Evolutionary conservation across 2,888 invertebrate species (phyloP), one percentile per base, ranked within the genome.

Genomic region (Belgica antarctica): DNA sequence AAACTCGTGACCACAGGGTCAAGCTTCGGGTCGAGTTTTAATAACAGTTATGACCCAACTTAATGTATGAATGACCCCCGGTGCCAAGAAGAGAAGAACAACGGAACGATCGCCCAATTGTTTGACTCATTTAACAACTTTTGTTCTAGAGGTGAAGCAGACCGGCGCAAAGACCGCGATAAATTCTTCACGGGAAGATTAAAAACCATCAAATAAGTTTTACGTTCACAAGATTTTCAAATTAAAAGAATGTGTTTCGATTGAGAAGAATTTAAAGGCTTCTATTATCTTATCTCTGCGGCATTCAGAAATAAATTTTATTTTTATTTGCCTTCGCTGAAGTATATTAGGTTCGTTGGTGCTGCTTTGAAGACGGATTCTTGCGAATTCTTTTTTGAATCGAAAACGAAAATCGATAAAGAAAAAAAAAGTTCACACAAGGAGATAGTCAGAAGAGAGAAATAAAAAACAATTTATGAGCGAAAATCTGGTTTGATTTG

Each of bases 91-190:
- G n/a, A n/a, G n/a, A n/a, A n/a, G n/a, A 34, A 8, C 34, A 34
- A 34, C 34, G 12, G 34, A 34, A 34, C 34, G 34, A 46, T 46
- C 46, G 10, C 8, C 52, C 52, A 52, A 52, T 52, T 52, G 52
- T 52, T 52, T 47, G 65, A 47, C 65, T 66, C 65, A 66, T 66
- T 66, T 66, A 66, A 24, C 65, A 41, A 47, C 65, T 66, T 66
- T 66, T 66, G 65, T 66, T 66, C 52, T 52, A 52, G 52, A 8
- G 17, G 52, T 17, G 52, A 5, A n/a, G 41, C 41, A n/a, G 10
- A 41, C n/a, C 41, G 41, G 3, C 41, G 41, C 12, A 41, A 41
- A 41, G 41, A 41, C n/a, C n/a, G n/a, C n/a, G 3, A 41, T 41
- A 41, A 41, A 41, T 5, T 41, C 41, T 41, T 41, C 10, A 12